Conservation (phyloP, 2,797 vertebrate species). For the Bovichtus variegatus region DNA sequence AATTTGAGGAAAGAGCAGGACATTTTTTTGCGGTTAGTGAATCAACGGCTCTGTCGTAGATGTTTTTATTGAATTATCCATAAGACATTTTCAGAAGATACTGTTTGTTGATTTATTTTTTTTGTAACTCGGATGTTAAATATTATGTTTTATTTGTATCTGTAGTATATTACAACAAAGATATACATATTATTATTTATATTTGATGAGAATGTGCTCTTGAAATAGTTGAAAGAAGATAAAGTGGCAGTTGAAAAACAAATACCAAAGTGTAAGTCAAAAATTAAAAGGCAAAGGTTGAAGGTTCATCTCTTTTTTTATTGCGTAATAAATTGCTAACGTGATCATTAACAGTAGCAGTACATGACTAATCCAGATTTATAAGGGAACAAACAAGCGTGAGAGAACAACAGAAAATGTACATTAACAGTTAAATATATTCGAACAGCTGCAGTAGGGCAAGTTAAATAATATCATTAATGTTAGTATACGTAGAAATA, state of each 20-base stretch:
- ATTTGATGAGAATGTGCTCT: background rate
- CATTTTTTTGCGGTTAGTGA: slow-evolving; percentile 33
- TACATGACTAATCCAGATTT: background rate
- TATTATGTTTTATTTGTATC: background rate
- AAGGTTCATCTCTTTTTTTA: no score
- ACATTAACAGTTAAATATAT: background rate
- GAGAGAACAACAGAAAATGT: background rate
- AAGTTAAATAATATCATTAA: no score
- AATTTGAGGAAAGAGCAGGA: slow-evolving; percentile 5
- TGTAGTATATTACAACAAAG: background rate
- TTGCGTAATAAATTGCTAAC: no score
- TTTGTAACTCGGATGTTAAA: slow-evolving; percentile 3
- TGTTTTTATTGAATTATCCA: slow-evolving; percentile 40
- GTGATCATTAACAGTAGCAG: background rate
- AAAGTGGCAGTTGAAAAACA: no score
- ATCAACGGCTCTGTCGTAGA: slow-evolving; percentile 27
- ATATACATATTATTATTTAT: background rate
- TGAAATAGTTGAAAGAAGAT: background rate
- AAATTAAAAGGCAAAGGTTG: no score
- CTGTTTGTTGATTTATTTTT: background rate
- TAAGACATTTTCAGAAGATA: slow-evolving; percentile 16
- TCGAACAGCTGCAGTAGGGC: background rate
- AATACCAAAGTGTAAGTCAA: no score
- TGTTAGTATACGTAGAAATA: no score
- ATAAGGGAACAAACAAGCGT: background rate